Conservation (phyloP, 2,113 vertebrate genomes). For the Ophiodon elongatus region DNA sequence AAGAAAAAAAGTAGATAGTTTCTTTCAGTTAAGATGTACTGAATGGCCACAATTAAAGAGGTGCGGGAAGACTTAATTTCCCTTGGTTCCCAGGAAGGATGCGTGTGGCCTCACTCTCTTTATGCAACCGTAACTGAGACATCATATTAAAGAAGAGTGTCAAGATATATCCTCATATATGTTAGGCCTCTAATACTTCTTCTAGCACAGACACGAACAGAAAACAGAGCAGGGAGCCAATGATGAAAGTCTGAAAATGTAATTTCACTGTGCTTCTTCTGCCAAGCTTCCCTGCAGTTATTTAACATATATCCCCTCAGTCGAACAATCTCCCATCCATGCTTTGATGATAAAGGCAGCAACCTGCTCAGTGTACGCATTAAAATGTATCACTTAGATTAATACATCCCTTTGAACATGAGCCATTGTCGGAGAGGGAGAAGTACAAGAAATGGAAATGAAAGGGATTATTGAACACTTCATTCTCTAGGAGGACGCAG, state of each 20-base stretch:
- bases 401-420: constrained; percentile 83
- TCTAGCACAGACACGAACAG: constrained; percentile 47
- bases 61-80: constrained; percentile 1
- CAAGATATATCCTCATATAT: constrained; percentile 39
- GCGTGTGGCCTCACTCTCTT: constrained; percentile 13
- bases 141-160: constrained; percentile 53
- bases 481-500: constrained; percentile 45
- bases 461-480: constrained; percentile 77
- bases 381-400: constrained; percentile 83
- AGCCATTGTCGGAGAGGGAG: constrained; percentile 65
- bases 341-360: constrained; percentile 82
- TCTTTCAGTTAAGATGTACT: constrained; percentile 23
- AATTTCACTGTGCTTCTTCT: constrained; percentile 68
- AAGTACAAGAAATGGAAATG: constrained; percentile 75
- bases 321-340: constrained; percentile 60
- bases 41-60: constrained; percentile 20
- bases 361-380: constrained; percentile 79
- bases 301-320: constrained; percentile 72
- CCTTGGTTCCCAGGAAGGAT: constrained; percentile 9
- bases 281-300: constrained; percentile 70
- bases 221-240: constrained; percentile 61
- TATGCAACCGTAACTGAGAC: constrained; percentile 54
- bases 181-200: constrained; percentile 63
- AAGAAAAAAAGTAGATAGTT: constrained; percentile 5
- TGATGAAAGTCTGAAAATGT: constrained; percentile 79